Evolutionary conservation across 2,888 invertebrate species (phyloP), one percentile per base, ranked within the genome.

Genomic region (Apodemia hepburni): DNA sequence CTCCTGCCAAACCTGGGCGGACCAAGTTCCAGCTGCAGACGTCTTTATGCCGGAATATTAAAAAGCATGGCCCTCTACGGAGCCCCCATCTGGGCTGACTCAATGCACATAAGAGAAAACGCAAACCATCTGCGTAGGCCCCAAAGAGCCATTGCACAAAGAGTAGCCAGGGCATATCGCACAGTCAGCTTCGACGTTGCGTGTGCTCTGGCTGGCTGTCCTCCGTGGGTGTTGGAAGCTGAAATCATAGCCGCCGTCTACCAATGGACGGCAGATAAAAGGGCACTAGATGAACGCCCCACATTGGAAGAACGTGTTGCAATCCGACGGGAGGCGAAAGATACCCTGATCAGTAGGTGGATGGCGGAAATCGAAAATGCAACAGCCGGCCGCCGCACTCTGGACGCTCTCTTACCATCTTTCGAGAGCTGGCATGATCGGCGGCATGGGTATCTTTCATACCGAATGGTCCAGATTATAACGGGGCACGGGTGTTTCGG

Each of bases 181-280:
- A n/a, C n/a, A n/a, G n/a, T n/a, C n/a, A n/a, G n/a, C n/a, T 27
- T 27, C 4, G 27, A 35, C 35, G 35, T 35, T 8, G 54, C 61
- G 6, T 42, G 35, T 22, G 33, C 54, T 6, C 42, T 61, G 0
- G 61, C 57, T 15, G 57, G 61, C n/a, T 45, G 57, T n/a, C 61
- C 61, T 2, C 61, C 57, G 2, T 61, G 61, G 61, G 57, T 57
- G 22, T 15, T 61, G 15, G 57, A 57, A 12, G 61, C 61, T 9
- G 54, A n/a, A 22, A 57, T 27, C 6, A 45, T 57, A 22, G 18
- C 57, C 12, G 42, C 22, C 5, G n/a, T 61, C 5, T 61, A 57
- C 9, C 9, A 38, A 35, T n/a, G 38, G 18, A 45, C 45, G 11
- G 45, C 29, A 17, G 27, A 42, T 5, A 3, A 8, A 5, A 42